Evolutionary conservation across 1,140 invertebrate genomes (phyloP).

Genomic region (Heliconius eleuchia): DNA sequence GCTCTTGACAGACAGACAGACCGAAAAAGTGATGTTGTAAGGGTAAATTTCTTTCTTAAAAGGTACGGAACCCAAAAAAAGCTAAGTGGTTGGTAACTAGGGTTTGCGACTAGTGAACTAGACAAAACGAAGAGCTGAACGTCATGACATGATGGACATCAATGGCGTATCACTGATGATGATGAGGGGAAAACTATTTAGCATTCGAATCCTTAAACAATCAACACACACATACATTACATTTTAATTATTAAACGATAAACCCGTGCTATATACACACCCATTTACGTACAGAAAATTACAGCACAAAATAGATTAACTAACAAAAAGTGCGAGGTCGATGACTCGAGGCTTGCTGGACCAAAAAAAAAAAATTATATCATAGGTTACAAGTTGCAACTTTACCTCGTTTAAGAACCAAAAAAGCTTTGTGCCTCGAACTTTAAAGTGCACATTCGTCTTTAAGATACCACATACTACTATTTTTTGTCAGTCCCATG

Average conservation of each 20-base stretch:
- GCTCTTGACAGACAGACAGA: too few relatives aligned
- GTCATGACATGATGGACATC: too few relatives aligned
- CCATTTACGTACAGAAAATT: constrained; percentile 25
- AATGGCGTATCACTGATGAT: too few relatives aligned
- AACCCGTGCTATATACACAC: constrained; percentile 30
- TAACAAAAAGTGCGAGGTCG: constrained; percentile 35
- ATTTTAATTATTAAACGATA: constrained; percentile 27
- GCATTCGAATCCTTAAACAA: background rate
- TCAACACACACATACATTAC: background rate
- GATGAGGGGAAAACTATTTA: background rate
- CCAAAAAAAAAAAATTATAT: constrained; percentile 42
- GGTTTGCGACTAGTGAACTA: too few relatives aligned
- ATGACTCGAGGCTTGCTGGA: constrained; percentile 36
- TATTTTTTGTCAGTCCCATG: constrained; percentile 27
- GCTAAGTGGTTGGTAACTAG: too few relatives aligned
- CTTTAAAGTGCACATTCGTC: constrained; percentile 16
- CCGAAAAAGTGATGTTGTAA: too few relatives aligned
- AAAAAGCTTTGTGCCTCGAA: background rate
- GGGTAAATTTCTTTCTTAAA: too few relatives aligned
- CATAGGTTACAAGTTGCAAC: constrained; percentile 16
- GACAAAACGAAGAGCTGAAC: too few relatives aligned
- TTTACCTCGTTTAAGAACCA: background rate
- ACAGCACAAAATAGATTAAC: constrained; percentile 29
- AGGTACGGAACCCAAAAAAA: too few relatives aligned
- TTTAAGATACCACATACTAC: background rate